Evolutionary conservation across 2,113 vertebrate species (phyloP).

Genomic region (Acrocephalus kingi): DNA sequence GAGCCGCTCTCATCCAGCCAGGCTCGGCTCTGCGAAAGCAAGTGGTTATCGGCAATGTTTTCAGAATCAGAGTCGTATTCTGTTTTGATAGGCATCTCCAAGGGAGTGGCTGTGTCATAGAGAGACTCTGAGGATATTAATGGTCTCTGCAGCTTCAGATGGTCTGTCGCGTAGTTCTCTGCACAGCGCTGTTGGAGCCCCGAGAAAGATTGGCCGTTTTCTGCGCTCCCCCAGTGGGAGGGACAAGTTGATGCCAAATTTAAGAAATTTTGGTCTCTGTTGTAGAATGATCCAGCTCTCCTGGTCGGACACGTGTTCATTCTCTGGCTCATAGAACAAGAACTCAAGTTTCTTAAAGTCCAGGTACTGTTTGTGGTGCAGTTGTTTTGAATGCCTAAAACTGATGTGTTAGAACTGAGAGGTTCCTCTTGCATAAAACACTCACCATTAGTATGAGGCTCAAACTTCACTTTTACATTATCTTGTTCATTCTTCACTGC

Average conservation of each 20-base stretch:
- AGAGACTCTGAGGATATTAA: constrained; percentile 57
- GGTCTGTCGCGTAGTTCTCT: constrained; percentile 74
- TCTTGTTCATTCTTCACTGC: constrained; percentile 75
- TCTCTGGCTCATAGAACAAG: constrained; percentile 65
- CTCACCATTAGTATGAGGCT: constrained; percentile 55
- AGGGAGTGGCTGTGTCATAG: constrained; percentile 72
- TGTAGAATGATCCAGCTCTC: constrained; percentile 72
- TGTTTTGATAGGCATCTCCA: constrained; percentile 86
- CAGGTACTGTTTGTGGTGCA: constrained; percentile 65
- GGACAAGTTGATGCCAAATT: constrained; percentile 73
- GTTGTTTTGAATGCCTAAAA: constrained; percentile 71
- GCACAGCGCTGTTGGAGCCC: constrained; percentile 69
- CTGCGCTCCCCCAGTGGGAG: constrained; percentile 68
- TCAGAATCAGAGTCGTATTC: constrained; percentile 88
- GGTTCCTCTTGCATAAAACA: constrained; percentile 74
- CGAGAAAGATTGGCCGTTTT: constrained; percentile 70
- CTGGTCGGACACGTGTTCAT: constrained; percentile 68
- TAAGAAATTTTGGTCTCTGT: constrained; percentile 71
- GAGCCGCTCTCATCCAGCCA: constrained; percentile 75
- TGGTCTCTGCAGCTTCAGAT: constrained; percentile 76
- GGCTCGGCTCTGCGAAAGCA: constrained; percentile 35
- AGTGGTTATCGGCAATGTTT: constrained; percentile 74
- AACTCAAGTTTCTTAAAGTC: constrained; percentile 67
- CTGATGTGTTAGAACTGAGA: constrained; percentile 74
- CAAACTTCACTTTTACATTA: constrained; percentile 74